Base-by-base conservation (phyloP, 2,888 invertebrate species). In the Onthophagus sagittarius region DNA sequence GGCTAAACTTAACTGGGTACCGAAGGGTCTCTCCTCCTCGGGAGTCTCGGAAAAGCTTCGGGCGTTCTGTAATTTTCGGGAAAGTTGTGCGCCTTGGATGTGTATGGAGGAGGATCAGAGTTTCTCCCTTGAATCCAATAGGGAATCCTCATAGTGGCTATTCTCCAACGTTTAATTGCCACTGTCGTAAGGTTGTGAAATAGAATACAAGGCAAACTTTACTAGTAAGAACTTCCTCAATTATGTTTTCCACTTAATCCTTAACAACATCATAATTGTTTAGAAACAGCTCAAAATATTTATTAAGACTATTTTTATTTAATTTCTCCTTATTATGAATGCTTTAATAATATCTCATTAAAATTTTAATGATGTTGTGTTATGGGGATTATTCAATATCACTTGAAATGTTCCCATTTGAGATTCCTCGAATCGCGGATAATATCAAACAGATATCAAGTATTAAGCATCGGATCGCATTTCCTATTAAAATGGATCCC, bases 141-240 rank as follows among this genome's bases (percentile, higher is more conserved):
- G 23, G 67, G 15, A 15, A 32, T 67, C 67, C 32, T 67, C n/a
- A 23, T 7, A 23, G 67, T 32, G 67, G n/a, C 67, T 31, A 67
- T 67, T 15, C 67, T 67, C 67, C n/a, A 15, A 67, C 67, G 23
- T 67, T 67, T 67, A 67, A 67, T 67, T 31, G 67, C 67, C 23
- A 15, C 32, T 67, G 67, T 67, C 39, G 39, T 11, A 11, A 9
- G 39, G 5, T 9, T 9, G 7, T 53, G 39, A 53, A 53, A 53
- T 53, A 53, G 11, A 53, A 53, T 11, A 53, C 9, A 9, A 53
- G 39, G 5, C 9, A 9, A 53, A 53, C 39, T 53, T 11, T 53
- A 53, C 1, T 53, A 53, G 9, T 53, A 11, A 53, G 7, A 53
- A 53, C 39, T 9, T 53, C 11, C 6, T 53, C 39, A 53, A 53